phyloP scores from a whole-genome alignment of 2,888 invertebrate genomes.

The Tineola bisselliella region DNA sequence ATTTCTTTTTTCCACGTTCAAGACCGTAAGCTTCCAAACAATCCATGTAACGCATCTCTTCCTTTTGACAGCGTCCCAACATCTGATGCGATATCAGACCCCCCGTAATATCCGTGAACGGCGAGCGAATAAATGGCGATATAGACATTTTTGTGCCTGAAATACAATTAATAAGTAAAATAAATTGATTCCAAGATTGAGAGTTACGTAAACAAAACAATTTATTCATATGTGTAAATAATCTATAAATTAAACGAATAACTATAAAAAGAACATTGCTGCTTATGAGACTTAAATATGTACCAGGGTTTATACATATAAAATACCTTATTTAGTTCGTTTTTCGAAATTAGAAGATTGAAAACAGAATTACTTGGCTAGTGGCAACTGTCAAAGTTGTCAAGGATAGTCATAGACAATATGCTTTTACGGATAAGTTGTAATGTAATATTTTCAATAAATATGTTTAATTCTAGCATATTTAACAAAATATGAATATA shows the following conservation, averaged over 20 bases:
- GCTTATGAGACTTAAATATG: not conserved
- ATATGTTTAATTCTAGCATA: too few relatives aligned
- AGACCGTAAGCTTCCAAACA: constrained; percentile 84
- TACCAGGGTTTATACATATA: not conserved
- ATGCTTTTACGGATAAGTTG: too few relatives aligned
- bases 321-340: not conserved
- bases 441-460: too few relatives aligned
- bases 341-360: too few relatives aligned
- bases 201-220: constrained; percentile 14
- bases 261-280: too few relatives aligned
- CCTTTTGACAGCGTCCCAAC: constrained; percentile 70
- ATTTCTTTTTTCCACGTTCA: constrained; percentile 71
- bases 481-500: too few relatives aligned
- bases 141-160: constrained; percentile 58
- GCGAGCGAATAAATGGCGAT: constrained; percentile 73
- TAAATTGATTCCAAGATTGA: constrained; percentile 18
- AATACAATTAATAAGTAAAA: not conserved
- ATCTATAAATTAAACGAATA: too few relatives aligned
- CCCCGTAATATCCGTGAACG: constrained; percentile 77
- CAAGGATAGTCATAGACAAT: too few relatives aligned
- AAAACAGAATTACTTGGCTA: too few relatives aligned
- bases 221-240: too few relatives aligned
- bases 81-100: constrained; percentile 72
- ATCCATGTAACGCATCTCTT: constrained; percentile 77
- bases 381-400: too few relatives aligned